These are phyloP conservation scores for Oophaga pumilio DNA, from an alignment of 2,113 vertebrate genomes.

Conservation along the genomic window DNA sequence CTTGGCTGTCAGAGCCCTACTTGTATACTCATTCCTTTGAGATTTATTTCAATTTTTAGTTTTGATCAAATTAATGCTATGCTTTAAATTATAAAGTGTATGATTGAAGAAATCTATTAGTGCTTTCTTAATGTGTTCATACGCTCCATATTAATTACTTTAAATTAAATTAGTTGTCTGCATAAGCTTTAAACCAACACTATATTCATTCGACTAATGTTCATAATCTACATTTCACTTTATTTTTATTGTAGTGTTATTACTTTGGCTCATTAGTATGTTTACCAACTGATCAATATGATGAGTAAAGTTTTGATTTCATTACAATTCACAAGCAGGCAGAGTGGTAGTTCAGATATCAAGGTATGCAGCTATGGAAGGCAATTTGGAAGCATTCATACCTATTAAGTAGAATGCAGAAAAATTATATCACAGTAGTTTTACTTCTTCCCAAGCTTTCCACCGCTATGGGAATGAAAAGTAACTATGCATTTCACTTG, in stretches of 20 bases:
- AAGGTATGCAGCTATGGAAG: neutral
- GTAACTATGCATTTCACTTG: too few species aligned
- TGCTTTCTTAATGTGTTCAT: neutral
- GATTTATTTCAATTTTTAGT: neutral
- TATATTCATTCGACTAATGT: neutral
- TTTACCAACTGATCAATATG: neutral
- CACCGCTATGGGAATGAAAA: too few species aligned
- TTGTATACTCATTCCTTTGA: neutral
- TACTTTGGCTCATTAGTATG: neutral
- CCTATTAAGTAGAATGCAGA: neutral
- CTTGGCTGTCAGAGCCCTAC: neutral
- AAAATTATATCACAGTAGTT: too few species aligned
- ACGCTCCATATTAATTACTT: neutral
- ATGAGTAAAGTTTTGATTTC: neutral
- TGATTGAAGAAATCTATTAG: neutral
- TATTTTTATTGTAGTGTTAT: neutral
- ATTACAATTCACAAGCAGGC: neutral
- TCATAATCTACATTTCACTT: neutral
- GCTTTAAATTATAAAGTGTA: neutral
- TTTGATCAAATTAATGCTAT: neutral
- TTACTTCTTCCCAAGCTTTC: too few species aligned
- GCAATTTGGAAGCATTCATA: neutral
- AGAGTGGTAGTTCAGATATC: neutral
- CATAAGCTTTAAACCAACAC: slow-evolving; percentile 1
- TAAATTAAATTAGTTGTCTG: neutral